phyloP scores from a whole-genome alignment of 2,113 vertebrate genomes.

The Salvelinus fontinalis region DNA sequence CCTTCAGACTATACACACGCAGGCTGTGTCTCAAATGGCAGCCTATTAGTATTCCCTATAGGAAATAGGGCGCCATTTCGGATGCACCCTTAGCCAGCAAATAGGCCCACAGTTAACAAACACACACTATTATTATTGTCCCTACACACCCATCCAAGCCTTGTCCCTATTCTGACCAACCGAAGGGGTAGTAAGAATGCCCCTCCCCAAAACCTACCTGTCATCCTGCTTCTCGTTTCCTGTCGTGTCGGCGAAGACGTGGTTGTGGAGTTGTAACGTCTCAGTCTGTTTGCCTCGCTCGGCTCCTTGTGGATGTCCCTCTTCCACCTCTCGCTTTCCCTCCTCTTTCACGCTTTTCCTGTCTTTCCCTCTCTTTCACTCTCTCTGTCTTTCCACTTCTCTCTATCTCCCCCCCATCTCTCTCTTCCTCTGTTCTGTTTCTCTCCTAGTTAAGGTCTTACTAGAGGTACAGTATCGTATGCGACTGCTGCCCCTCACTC shows the following conservation, averaged over 20 bases:
- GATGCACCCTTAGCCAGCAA: neutral
- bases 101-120: neutral
- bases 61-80: too few relatives aligned
- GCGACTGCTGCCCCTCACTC: slow-evolving; percentile 61
- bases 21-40: neutral
- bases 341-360: neutral
- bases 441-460: slow-evolving; percentile 65
- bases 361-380: too few relatives aligned
- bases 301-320: slow-evolving; percentile 63
- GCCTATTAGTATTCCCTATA: too few relatives aligned
- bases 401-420: too few relatives aligned
- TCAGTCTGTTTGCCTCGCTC: slow-evolving; percentile 68
- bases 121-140: too few relatives aligned
- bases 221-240: slow-evolving; percentile 62
- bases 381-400: too few relatives aligned
- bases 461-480: slow-evolving; percentile 75
- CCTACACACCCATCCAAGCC: neutral
- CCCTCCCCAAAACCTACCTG: slow-evolving; percentile 46
- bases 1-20: slow-evolving; percentile 22
- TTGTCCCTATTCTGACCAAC: slow-evolving; percentile 50
- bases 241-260: slow-evolving; percentile 70
- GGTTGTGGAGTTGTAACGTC: slow-evolving; percentile 79
- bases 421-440: slow-evolving; percentile 6
- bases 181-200: slow-evolving; percentile 31
- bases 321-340: slow-evolving; percentile 23